These are phyloP conservation scores for Onychorhynchus coronatus DNA, from an alignment of 2,113 vertebrate genomes.

Conservation along the genomic window DNA sequence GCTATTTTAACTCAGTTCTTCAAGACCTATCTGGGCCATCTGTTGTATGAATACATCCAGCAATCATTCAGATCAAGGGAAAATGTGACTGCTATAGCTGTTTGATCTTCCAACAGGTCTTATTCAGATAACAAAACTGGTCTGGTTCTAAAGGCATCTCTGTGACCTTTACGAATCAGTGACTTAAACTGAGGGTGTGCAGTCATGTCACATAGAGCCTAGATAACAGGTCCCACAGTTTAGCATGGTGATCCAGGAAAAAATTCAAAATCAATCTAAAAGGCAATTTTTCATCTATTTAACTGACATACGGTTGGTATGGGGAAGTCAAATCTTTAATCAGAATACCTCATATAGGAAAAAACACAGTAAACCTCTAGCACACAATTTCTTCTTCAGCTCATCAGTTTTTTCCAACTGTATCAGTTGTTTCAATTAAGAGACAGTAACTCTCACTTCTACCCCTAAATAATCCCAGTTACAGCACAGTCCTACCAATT, in stretches of 20 bases:
- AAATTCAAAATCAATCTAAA: not conserved
- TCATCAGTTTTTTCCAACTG: not conserved
- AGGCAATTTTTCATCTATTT: not conserved
- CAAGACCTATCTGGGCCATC: not conserved
- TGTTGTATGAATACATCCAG: not conserved
- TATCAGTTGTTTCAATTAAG: not conserved
- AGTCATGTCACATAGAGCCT: not conserved
- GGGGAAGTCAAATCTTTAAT: not conserved
- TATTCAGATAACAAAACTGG: not conserved
- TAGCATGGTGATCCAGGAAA: fast-evolving
- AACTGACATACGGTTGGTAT: not conserved
- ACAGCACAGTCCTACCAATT: not conserved
- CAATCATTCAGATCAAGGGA: not conserved
- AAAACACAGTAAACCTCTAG: not conserved
- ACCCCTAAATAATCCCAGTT: not conserved
- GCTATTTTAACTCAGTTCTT: not conserved
- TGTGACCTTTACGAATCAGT: not conserved
- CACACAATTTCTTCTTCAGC: not conserved
- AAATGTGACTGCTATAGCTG: not conserved
- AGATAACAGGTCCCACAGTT: not conserved
- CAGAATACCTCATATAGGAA: not conserved
- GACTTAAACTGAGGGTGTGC: not conserved
- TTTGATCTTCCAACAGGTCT: not conserved
- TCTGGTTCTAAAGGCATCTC: not conserved
- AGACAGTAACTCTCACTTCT: not conserved